These are phyloP conservation scores for Sinodicranocentrus sp. DNA, from an alignment of 2,888 invertebrate genomes.

Conservation along the genomic window DNA sequence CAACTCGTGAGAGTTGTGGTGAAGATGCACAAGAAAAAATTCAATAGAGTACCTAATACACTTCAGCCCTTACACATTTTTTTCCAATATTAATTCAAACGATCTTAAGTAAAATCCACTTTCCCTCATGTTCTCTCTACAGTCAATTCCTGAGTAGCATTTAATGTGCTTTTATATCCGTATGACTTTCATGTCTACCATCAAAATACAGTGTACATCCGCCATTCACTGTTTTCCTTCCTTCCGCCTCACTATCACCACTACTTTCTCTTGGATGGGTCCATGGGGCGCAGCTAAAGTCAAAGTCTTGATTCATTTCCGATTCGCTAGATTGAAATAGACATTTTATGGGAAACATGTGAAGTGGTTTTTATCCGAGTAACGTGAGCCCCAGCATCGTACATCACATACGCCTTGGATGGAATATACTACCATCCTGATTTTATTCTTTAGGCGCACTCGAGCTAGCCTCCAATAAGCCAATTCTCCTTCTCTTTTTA, in stretches of 20 bases:
- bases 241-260: constrained; percentile 22
- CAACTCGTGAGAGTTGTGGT: neutral
- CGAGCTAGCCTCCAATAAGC: neutral
- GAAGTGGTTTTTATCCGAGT: constrained; percentile 40
- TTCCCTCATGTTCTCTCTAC: too few species aligned
- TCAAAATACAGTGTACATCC: neutral
- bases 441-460: neutral
- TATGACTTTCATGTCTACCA: neutral
- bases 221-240: constrained; percentile 10
- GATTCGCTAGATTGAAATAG: constrained; percentile 58
- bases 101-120: too few species aligned
- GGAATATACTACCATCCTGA: neutral
- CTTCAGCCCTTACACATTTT: neutral
- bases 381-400: neutral
- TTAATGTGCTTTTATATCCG: constrained; percentile 14
- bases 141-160: neutral
- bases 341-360: constrained; percentile 59
- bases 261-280: constrained; percentile 49
- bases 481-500: constrained; percentile 25
- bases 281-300: constrained; percentile 49
- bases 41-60: neutral
- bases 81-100: neutral
- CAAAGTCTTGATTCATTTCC: constrained; percentile 59
- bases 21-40: neutral
- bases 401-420: neutral